Conservation (phyloP, 2,113 vertebrate genomes). For the Scopus umbretta region DNA sequence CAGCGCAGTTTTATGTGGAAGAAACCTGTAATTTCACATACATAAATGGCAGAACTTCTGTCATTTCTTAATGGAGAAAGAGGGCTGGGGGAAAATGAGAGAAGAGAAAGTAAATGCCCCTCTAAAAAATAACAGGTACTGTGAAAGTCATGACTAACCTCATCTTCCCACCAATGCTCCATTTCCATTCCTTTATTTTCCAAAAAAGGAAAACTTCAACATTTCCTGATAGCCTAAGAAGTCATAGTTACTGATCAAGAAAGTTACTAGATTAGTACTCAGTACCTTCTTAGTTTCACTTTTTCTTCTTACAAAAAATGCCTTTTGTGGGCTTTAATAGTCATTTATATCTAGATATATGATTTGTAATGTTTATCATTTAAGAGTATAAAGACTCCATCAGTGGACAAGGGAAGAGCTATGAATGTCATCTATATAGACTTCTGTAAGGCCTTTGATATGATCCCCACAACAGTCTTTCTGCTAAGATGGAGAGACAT, state of each 20-base stretch:
- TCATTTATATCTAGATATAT: neutral
- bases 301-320: neutral
- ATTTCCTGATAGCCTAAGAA: neutral
- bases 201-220: neutral
- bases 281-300: neutral
- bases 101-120: neutral
- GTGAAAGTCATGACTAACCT: neutral
- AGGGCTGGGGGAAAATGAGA: accelerated
- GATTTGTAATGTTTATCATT: neutral
- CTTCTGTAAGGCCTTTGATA: neutral
- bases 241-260: neutral
- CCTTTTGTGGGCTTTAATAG: neutral
- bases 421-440: too few species aligned
- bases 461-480: neutral
- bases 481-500: neutral
- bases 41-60: neutral
- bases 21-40: neutral
- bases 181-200: neutral
- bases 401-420: neutral
- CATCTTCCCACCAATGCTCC: neutral
- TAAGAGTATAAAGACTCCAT: neutral
- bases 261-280: neutral
- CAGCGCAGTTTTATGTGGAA: neutral
- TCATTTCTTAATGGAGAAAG: neutral
- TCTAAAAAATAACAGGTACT: neutral